Evolutionary conservation across 2,888 invertebrate genomes (phyloP), one percentile per base, ranked within the genome.

Genomic region (Parthenolecanium corni): DNA sequence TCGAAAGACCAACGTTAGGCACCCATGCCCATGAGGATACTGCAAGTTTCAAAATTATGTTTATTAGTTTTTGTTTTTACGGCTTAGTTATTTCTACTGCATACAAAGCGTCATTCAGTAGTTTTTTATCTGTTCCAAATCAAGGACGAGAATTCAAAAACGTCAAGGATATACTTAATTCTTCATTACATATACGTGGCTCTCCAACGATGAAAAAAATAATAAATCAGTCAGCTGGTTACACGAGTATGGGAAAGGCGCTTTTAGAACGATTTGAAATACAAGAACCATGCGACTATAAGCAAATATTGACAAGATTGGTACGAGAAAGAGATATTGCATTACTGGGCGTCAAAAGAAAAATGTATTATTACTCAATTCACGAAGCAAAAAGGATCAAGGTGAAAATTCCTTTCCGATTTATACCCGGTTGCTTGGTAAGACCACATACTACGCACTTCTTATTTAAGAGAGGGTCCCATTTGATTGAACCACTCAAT

Each of bases 361-460:
- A 62, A 46, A 58, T 66, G 49, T 67, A 67, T 52, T 66, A 66
- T 31, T 64, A 64, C 52, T 66, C 66, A 14, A 64, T 63, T 16
- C 63, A 63, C 4, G 62, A 67, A 24, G 67, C 66, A 3, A 58
- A 49, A 40, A 57, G 64, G 23, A 54, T 66, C 53, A 66, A 63
- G 40, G 65, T 67, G 20, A 67, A 65, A 44, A 66, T 67, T 49
- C 67, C 67, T 24, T 63, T 67, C 23, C 54, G 67, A 25, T 66
- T 67, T 31, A 61, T 67, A 46, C 67, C 67, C 20, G 67, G 67
- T n/a, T 67, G 67, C 18, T 49, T 67, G 44, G 51, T 67, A 40
- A 52, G 67, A 52, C 62, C 67, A 3, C 67, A 67, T 42, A 66
- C 65, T 14, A 66, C 67, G 1, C 67, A 67, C 40, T 64, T 67